phyloP scores from a whole-genome alignment of 2,113 vertebrate genomes.

The Oreotragus oreotragus region DNA sequence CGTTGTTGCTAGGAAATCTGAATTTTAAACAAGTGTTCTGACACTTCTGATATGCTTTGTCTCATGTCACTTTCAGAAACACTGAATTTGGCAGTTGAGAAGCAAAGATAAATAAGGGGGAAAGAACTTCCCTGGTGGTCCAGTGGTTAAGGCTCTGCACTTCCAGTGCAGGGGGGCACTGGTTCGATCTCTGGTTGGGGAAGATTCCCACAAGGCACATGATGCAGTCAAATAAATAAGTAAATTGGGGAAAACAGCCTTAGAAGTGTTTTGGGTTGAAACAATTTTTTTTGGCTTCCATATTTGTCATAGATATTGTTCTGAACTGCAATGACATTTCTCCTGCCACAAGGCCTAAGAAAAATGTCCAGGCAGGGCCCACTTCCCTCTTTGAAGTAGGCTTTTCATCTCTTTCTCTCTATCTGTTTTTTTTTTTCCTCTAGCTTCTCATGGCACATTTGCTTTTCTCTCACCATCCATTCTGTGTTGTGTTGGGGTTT shows the following conservation, averaged over 20 bases:
- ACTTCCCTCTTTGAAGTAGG: background rate
- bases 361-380: background rate
- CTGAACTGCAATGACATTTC: background rate
- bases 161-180: background rate
- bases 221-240: background rate
- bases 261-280: background rate
- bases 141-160: background rate
- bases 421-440: rapidly evolving
- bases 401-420: background rate
- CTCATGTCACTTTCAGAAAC: background rate
- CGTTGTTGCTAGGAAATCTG: background rate
- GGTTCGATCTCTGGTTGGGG: background rate
- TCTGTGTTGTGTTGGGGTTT: background rate
- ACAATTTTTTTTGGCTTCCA: background rate
- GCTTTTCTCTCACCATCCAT: background rate
- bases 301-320: background rate
- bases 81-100: background rate
- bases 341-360: background rate
- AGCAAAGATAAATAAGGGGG: background rate
- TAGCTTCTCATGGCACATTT: background rate
- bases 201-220: background rate
- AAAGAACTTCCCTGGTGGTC: background rate
- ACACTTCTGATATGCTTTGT: background rate
- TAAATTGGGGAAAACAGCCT: background rate
- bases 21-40: background rate